Evolutionary conservation across 2,888 invertebrate genomes (phyloP).

Genomic region (Oxycera nigricornis): DNA sequence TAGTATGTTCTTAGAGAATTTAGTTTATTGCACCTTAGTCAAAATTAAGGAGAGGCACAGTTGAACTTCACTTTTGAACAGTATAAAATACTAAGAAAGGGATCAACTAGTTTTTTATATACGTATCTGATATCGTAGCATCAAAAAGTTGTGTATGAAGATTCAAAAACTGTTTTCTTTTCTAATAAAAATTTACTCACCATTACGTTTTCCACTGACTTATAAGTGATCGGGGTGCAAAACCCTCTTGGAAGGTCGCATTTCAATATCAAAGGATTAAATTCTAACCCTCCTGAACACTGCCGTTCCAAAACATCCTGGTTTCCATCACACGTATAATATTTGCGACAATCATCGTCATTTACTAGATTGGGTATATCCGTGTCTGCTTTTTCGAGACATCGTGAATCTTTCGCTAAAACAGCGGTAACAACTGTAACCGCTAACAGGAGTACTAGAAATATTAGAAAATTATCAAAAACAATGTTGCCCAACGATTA

Average conservation of each 20-base stretch:
- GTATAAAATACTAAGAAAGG: too few relatives aligned
- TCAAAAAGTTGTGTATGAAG: not conserved
- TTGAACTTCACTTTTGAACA: too few relatives aligned
- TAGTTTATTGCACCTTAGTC: too few relatives aligned
- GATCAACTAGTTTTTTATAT: too few relatives aligned
- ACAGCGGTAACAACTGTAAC: constrained; percentile 16
- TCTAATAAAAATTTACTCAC: not conserved
- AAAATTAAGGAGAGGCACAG: too few relatives aligned
- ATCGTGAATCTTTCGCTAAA: constrained; percentile 27
- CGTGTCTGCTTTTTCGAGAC: constrained; percentile 5
- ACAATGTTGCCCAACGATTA: not conserved
- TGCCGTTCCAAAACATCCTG: not conserved
- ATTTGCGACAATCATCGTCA: constrained; percentile 36
- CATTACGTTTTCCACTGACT: not conserved
- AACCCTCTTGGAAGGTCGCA: constrained; percentile 37
- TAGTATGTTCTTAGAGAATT: too few relatives aligned
- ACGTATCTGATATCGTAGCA: too few relatives aligned
- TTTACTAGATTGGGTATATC: constrained; percentile 14
- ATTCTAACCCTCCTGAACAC: constrained; percentile 34
- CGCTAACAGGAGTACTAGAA: constrained; percentile 24
- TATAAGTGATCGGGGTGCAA: constrained; percentile 15
- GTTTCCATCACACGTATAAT: constrained; percentile 16
- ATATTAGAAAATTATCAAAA: not conserved
- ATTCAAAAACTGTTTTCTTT: not conserved
- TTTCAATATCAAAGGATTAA: constrained; percentile 12